Base-by-base conservation (phyloP, 1,140 invertebrate species). In the Littorina saxatilis region DNA sequence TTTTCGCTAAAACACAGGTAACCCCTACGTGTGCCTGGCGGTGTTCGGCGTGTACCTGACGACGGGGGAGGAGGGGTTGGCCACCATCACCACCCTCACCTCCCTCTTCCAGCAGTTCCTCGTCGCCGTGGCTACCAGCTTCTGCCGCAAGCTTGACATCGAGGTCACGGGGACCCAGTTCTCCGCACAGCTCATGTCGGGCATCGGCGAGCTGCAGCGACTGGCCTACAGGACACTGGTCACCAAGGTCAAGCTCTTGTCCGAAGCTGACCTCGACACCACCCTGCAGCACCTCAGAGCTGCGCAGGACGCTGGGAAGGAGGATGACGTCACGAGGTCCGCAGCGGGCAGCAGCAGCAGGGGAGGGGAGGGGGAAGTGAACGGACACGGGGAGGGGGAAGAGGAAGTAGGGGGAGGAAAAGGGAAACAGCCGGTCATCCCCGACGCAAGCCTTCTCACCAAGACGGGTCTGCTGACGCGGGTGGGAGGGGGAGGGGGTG, bases 381-480 rank as follows among this genome's bases (percentile, higher is more conserved):
- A 68, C 17, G 68, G 43, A 50, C 23, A 73, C 82, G 84, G 39
- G 83, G 87, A 39, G 81, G 80, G 58, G 83, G 82, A 81, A 82
- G 85, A 50, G 85, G 85, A 75, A 82, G 87, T 50, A 82, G 85
- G 40, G 75, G 85, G 1, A 73, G 84, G 15, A 84, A 84, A 15
- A 82, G 76, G 15, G 85, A 86, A 61, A 86, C 85, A 52, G 85
- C 84, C 0, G 81, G 84, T 17, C 83, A 84, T 15, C 82, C 85
- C 39, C 37, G 66, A 77, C n/a, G 83, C 83, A 55, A 73, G 77
- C 0, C 81, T 83, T 20, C 75, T 89, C 17, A 79, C 83, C 1
- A 83, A 86, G 68, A 79, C 86, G 52, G 88, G 88, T 27, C 83
- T 84, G 17, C 86, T 89, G 47, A 79, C 66, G 27, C 84, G 72